Evolutionary conservation across 2,797 vertebrate species (phyloP), one percentile per base, ranked within the genome.

Genomic region (Urophycis tenuis): DNA sequence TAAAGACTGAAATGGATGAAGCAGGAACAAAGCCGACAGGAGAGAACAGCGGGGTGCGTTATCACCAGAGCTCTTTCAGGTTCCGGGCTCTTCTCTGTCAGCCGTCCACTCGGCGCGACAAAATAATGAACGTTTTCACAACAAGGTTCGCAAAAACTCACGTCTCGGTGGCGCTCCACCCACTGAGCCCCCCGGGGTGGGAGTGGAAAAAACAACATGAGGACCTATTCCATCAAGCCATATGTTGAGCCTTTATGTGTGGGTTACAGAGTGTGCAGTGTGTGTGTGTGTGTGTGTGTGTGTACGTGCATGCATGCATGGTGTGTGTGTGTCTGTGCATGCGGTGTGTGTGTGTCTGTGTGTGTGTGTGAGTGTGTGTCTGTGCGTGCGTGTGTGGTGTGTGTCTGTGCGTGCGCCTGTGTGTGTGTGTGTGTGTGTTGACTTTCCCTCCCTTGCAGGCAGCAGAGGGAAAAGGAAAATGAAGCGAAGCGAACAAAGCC

Each of bases 81-180:
- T 9, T 25, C 2, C 11, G 29, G n/a, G 10, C 1, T 29, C 36
- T 39, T 39, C 9, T 64, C 9, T 64, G 53, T 64, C n/a, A 25
- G 60, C 29, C 14, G 25, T 30, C 17, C n/a, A 22, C 22, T 60
- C 53, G 11, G n/a, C 53, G 39, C 14, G 85, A 90, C 87, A 87
- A 86, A 87, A 88, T 82, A 76, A 64, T 32, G 72, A 85, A 86
- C 90, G 85, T 90, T 91, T 91, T 84, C 34, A 36, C 77, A 64
- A 80, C n/a, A 8, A 80, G 79, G 85, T 88, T 85, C 80, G n/a
- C n/a, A n/a, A n/a, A 70, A 77, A 75, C 45, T 75, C 74, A 41
- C 81, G 79, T 80, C 79, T 74, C 82, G 73, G 1, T 72, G 81
- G 78, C n/a, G 82, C 33, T 74, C 78, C 79, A 81, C 71, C 72